Percentiles rank a stretch among this genome's conserved stretches.
Evolutionary conservation across 2,797 vertebrate species (phyloP).

Genomic region (Lagorchestes hirsutus): DNA sequence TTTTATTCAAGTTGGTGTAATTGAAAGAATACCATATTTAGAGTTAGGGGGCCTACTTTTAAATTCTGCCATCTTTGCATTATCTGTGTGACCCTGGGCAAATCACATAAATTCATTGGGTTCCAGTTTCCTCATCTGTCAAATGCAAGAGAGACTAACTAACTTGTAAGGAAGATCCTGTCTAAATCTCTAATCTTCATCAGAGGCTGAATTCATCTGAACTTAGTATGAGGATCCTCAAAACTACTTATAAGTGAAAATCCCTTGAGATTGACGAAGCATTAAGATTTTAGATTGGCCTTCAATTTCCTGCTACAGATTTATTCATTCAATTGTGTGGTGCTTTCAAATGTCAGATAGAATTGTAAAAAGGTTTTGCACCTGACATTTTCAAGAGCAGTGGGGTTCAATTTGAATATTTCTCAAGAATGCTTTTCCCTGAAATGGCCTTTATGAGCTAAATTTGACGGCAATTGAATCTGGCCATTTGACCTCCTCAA

Average conservation of each 20-base stretch:
- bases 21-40: background rate
- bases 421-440: background rate
- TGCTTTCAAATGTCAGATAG: conserved; percentile 70
- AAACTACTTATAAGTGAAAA: conserved; percentile 48
- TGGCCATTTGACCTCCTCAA: conserved; percentile 18
- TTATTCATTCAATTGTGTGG: conserved; percentile 60
- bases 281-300: conserved; percentile 49
- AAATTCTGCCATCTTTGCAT: background rate
- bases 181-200: background rate
- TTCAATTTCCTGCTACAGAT: conserved; percentile 56
- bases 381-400: conserved; percentile 70
- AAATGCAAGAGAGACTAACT: background rate
- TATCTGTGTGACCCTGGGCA: background rate
- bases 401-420: conserved; percentile 59
- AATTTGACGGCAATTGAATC: conserved; percentile 19
- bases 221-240: conserved; percentile 29
- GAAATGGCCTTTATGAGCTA: conserved; percentile 44
- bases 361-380: conserved; percentile 69
- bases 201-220: background rate
- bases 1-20: background rate
- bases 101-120: background rate
- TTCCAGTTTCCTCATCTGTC: background rate
- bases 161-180: background rate
- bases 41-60: background rate
- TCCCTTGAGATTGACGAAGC: conserved; percentile 40